phyloP scores from a whole-genome alignment of 2,888 invertebrate genomes.

The Drosophila fungiperda region DNA sequence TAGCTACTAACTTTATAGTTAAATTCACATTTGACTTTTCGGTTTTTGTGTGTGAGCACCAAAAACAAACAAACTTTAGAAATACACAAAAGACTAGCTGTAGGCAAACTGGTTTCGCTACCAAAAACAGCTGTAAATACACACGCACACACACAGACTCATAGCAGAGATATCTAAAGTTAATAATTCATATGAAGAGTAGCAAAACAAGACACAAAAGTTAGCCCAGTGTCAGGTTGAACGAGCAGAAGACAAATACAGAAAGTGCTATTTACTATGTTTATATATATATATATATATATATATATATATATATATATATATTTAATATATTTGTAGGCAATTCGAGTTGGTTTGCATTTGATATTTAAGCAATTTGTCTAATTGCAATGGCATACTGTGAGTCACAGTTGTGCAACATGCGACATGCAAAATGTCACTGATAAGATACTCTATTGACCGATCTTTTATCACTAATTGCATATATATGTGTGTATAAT shows the following conservation, averaged over 20 bases:
- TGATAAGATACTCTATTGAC: constrained; percentile 30
- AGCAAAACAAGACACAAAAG: constrained; percentile 33
- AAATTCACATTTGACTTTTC: constrained; percentile 56
- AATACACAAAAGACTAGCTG: constrained; percentile 28
- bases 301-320: background rate
- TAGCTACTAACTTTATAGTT: background rate
- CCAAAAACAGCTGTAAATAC: constrained; percentile 65
- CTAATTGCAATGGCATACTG: constrained; percentile 29
- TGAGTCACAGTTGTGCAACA: constrained; percentile 29
- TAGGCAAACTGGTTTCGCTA: constrained; percentile 65
- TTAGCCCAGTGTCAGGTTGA: constrained; percentile 29
- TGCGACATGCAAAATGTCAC: constrained; percentile 5
- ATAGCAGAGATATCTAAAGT: constrained; percentile 29
- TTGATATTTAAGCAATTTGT: constrained; percentile 30
- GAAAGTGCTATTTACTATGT: constrained; percentile 4
- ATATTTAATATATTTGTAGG: background rate
- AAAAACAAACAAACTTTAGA: constrained; percentile 35
- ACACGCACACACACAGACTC: constrained; percentile 30
- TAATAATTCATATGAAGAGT: constrained; percentile 39
- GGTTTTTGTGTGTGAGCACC: constrained; percentile 18
- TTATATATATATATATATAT: constrained; percentile 1
- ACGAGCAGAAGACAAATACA: constrained; percentile 19
- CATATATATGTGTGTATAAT: background rate
- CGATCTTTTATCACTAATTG: constrained; percentile 32
- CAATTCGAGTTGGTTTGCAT: constrained; percentile 38